Conservation (phyloP, 2,113 vertebrate genomes). For the Chelonoidis abingdonii region DNA sequence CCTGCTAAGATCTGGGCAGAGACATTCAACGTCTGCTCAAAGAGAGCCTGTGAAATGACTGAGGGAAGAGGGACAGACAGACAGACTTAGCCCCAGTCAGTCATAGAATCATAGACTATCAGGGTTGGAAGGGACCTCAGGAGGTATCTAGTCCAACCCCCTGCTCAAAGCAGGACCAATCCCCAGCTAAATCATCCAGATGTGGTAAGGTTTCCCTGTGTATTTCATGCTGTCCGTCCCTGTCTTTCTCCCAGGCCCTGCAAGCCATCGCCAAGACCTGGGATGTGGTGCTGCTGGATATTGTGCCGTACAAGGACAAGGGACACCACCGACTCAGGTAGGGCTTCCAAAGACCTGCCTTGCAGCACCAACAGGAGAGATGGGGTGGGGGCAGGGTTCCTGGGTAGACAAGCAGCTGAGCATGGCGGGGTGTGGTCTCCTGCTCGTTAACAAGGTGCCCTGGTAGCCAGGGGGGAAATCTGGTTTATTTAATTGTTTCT, state of each 20-base stretch:
- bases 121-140: too few relatives aligned
- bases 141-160: too few relatives aligned
- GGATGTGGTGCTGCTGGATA: conserved; percentile 75
- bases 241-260: conserved; percentile 64
- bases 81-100: background rate
- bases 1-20: background rate
- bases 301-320: conserved; percentile 80
- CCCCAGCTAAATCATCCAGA: too few relatives aligned
- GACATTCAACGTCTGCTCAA: background rate
- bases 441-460: background rate
- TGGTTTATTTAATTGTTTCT: background rate
- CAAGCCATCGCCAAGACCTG: conserved; percentile 78
- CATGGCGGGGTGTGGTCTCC: background rate
- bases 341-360: background rate
- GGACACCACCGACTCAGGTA: conserved; percentile 81
- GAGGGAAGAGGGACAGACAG: background rate
- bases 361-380: background rate
- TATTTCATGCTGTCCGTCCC: background rate
- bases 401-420: background rate
- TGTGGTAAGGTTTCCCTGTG: background rate
- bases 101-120: too few relatives aligned
- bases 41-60: background rate
- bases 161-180: too few relatives aligned
- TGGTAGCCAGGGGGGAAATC: too few relatives aligned
- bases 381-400: background rate